Evolutionary conservation across 2,797 vertebrate genomes (phyloP).

Genomic region (Catamblyrhynchus diadema): DNA sequence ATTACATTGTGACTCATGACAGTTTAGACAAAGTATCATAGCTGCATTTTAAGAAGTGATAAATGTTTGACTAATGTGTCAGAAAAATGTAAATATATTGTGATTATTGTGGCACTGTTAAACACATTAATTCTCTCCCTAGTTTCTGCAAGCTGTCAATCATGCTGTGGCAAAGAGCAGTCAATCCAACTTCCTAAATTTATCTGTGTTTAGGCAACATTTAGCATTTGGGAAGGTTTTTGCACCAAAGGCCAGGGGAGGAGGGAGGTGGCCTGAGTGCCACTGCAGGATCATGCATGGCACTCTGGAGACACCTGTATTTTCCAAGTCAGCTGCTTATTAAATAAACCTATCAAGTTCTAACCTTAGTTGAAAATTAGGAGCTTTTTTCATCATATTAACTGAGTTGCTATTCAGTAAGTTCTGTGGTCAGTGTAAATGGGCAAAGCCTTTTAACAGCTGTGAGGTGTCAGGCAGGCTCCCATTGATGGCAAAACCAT

Average conservation of each 20-base stretch:
- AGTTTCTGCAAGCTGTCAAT: slow-evolving; percentile 40
- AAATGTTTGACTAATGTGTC: slow-evolving; percentile 75
- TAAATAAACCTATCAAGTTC: slow-evolving; percentile 13
- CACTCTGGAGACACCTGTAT: slow-evolving; percentile 3
- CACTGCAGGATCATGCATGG: neutral
- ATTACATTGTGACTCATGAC: slow-evolving; percentile 75
- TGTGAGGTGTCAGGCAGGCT: neutral
- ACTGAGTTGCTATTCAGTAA: rapidly evolving
- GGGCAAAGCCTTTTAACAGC: neutral
- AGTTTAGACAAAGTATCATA: slow-evolving; percentile 73
- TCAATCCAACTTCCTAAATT: neutral
- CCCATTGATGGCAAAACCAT: neutral
- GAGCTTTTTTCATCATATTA: neutral
- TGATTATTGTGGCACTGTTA: slow-evolving; percentile 56
- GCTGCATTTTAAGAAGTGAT: slow-evolving; percentile 71
- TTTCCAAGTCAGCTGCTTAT: slow-evolving; percentile 37
- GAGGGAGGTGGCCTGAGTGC: neutral
- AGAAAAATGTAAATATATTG: slow-evolving; percentile 74
- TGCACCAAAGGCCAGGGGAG: neutral
- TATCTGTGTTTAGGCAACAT: neutral
- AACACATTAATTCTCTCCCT: slow-evolving; percentile 28
- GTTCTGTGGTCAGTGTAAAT: neutral
- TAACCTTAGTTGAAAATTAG: neutral
- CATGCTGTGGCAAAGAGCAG: neutral
- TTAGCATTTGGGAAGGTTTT: neutral